Base-by-base conservation (phyloP, 1,140 invertebrate genomes). In the Andrena cerasifolii region DNA sequence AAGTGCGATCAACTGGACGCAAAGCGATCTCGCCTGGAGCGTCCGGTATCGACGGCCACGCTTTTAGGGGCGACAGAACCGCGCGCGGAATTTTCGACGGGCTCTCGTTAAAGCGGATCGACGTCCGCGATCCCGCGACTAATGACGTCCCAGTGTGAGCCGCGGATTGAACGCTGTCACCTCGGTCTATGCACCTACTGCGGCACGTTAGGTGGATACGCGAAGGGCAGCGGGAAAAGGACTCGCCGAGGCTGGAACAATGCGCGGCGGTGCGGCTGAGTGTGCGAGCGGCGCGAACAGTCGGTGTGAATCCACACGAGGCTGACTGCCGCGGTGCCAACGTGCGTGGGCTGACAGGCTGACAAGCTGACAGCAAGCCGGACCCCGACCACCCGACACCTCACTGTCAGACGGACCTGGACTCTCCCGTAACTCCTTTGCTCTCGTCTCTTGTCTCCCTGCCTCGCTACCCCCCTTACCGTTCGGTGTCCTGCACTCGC, bases 301-400 rank as follows among this genome's bases (percentile, higher is more conserved):
- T 86, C 77, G 68, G 84, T 85, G 85, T 83, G 86, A 88, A 88
- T 89, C 79, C 82, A 80, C 71, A 58, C 65, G 71, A 40, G 67
- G 51, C 53, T 47, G 61, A 74, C 68, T 71, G 68, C 79, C 77
- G 66, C 78, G 86, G 76, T 90, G 86, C 85, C 88, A 91, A 89
- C 89, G 89, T 91, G 90, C 91, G 91, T 92, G 90, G 91, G 91
- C 90, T 90, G 91, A 92, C 90, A 90, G 89, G 51, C 80, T 90
- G 90, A 92, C 90, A 91, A 90, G 87, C 87, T 91, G 90, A 91
- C 90, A 90, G 89, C 84, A 68, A 80, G 80, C 84, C 40, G 72
- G 78, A 77, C 78, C 85, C 87, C 88, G 89, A 91, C 90, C 90
- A 91, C 90, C 90, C 90, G 89, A 91, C 91, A 91, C 89, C 88